Evolutionary conservation across 2,113 vertebrate species (phyloP).

Genomic region (Diglossa brunneiventris): DNA sequence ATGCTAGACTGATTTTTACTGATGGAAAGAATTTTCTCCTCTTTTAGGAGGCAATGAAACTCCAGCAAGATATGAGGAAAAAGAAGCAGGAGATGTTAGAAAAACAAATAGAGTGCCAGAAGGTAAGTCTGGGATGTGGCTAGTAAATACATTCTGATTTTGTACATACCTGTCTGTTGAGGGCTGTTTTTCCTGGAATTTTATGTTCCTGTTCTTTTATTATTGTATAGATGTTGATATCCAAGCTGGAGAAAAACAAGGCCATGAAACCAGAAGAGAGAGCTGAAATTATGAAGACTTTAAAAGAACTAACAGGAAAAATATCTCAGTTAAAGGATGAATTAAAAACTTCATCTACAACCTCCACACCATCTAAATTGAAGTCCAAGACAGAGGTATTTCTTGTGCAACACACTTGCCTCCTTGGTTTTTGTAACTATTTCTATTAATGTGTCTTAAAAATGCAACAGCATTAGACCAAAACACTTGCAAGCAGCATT

Average conservation of each 20-base stretch:
- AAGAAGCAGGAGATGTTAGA: slow-evolving; percentile 97
- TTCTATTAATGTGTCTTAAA: not conserved
- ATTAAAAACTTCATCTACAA: slow-evolving; percentile 81
- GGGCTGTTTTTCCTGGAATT: not conserved
- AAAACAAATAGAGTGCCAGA: slow-evolving; percentile 96
- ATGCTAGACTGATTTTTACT: not conserved
- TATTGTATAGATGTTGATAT: slow-evolving; percentile 88
- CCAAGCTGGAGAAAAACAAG: slow-evolving; percentile 92
- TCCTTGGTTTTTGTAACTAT: not conserved
- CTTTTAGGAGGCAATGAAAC: slow-evolving; percentile 88
- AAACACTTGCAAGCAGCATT: not conserved
- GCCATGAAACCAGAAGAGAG: slow-evolving; percentile 95
- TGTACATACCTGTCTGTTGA: not conserved
- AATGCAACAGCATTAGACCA: not conserved
- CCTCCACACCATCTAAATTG: slow-evolving; percentile 78
- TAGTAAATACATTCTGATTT: not conserved
- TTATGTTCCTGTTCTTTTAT: not conserved
- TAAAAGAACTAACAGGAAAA: slow-evolving; percentile 93
- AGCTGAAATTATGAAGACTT: slow-evolving; percentile 93
- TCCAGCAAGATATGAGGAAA: slow-evolving; percentile 98
- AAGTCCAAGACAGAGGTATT: slow-evolving; percentile 93
- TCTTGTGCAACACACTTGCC: not conserved
- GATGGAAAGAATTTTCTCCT: not conserved
- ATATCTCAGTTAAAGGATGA: slow-evolving; percentile 94
- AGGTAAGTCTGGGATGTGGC: slow-evolving; percentile 75